Conservation (phyloP, 2,113 vertebrate species). For the Illadopsis cleaveri region DNA sequence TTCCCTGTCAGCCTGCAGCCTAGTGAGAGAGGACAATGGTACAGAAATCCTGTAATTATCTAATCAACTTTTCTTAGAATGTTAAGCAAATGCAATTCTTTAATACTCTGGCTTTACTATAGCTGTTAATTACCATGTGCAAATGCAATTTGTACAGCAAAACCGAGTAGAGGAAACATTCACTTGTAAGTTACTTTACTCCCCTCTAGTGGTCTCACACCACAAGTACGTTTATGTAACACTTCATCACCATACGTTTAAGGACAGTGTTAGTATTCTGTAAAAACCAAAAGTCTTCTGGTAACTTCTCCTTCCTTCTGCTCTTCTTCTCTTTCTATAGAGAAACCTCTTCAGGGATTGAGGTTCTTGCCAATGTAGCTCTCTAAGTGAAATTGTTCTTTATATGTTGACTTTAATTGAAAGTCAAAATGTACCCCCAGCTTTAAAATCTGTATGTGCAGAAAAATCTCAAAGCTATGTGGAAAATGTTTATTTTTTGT, state of each 20-base stretch:
- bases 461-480: neutral
- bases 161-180: neutral
- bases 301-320: neutral
- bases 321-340: neutral
- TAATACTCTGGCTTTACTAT: conserved; percentile 42
- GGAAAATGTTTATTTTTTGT: neutral
- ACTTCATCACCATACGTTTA: neutral
- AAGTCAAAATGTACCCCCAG: neutral
- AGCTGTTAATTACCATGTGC: conserved; percentile 51
- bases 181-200: conserved; percentile 68
- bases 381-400: neutral
- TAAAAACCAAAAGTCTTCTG: neutral
- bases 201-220: conserved; percentile 73
- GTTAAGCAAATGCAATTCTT: conserved; percentile 60
- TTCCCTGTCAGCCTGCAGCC: conserved; percentile 53
- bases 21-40: conserved; percentile 53
- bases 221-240: neutral
- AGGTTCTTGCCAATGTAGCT: neutral
- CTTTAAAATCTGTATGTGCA: neutral
- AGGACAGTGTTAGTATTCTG: neutral
- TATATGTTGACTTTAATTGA: neutral
- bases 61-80: conserved; percentile 57
- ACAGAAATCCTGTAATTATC: conserved; percentile 59
- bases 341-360: neutral
- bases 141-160: conserved; percentile 38